Percentiles rank a stretch among this genome's conserved stretches.
phyloP scores from a whole-genome alignment of 2,113 vertebrate genomes.

The Embiotoca jacksoni region DNA sequence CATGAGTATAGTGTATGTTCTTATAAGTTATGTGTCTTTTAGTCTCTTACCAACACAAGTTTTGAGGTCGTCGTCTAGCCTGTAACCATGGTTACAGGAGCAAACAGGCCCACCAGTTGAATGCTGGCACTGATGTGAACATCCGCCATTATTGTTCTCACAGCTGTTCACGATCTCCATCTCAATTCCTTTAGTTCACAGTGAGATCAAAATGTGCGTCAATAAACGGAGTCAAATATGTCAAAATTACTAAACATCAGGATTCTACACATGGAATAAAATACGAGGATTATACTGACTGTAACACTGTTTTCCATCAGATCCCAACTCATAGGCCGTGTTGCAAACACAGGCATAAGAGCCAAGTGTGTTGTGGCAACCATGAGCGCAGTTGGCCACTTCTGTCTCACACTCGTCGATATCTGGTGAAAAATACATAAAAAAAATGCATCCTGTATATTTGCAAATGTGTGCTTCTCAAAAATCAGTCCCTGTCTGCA shows the following conservation, averaged over 20 bases:
- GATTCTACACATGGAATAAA: not conserved
- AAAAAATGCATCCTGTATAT: constrained; percentile 12
- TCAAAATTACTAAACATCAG: not conserved
- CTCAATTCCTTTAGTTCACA: constrained; percentile 88
- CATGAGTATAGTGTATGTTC: not conserved
- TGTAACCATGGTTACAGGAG: constrained; percentile 89
- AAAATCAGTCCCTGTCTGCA: not conserved
- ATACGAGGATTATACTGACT: constrained; percentile 83
- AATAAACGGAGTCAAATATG: not conserved
- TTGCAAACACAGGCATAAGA: constrained; percentile 91
- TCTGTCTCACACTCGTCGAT: constrained; percentile 88
- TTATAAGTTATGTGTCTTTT: not conserved
- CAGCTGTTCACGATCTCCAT: constrained; percentile 99
- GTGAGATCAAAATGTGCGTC: constrained; percentile 6
- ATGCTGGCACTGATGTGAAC: constrained; percentile 92
- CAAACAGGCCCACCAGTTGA: constrained; percentile 88
- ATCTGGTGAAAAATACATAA: constrained; percentile 79
- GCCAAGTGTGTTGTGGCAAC: constrained; percentile 91
- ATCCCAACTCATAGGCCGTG: constrained; percentile 91
- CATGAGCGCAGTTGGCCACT: constrained; percentile 86
- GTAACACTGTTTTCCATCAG: constrained; percentile 91
- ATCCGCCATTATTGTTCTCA: constrained; percentile 90
- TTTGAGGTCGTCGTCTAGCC: constrained; percentile 88
- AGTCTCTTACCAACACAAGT: constrained; percentile 88
- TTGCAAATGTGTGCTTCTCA: not conserved